Conservation (phyloP, 2,888 invertebrate species). For the Brenthis ino region DNA sequence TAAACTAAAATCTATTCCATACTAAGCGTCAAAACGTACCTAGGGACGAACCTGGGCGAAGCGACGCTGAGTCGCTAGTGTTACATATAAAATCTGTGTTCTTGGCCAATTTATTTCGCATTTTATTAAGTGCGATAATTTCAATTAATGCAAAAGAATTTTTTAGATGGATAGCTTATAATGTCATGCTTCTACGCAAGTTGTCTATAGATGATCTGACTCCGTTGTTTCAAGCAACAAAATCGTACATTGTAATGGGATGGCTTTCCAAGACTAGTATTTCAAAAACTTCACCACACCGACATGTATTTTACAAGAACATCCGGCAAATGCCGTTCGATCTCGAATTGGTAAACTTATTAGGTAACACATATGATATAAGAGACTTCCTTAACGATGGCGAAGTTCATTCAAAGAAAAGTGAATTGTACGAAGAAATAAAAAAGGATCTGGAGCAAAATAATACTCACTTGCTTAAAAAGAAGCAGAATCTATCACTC, state of each 20-base stretch:
- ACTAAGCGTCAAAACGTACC: too few relatives aligned
- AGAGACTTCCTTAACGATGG: conserved; percentile 55
- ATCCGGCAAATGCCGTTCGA: conserved; percentile 50
- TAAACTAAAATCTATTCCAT: background rate
- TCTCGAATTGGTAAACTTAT: conserved; percentile 45
- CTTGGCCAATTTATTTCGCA: background rate
- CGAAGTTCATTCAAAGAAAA: conserved; percentile 47
- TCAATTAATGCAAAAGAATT: background rate
- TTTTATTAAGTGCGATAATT: background rate
- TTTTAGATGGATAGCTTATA: conserved; percentile 63
- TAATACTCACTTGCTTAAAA: conserved; percentile 6
- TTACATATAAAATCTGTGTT: background rate
- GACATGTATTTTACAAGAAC: conserved; percentile 25
- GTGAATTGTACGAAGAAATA: conserved; percentile 42
- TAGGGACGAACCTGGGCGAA: too few relatives aligned
- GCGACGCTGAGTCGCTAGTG: too few relatives aligned
- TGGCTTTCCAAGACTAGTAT: conserved; percentile 55
- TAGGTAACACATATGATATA: conserved; percentile 56
- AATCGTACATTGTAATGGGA: conserved; percentile 47
- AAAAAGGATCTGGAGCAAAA: conserved; percentile 13
- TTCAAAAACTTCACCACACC: conserved; percentile 28
- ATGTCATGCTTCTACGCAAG: conserved; percentile 46
- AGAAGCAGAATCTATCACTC: background rate
- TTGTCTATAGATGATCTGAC: conserved; percentile 47
- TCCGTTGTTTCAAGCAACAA: conserved; percentile 53